Conservation (phyloP, 2,888 invertebrate species). For the Diadromus collaris region DNA sequence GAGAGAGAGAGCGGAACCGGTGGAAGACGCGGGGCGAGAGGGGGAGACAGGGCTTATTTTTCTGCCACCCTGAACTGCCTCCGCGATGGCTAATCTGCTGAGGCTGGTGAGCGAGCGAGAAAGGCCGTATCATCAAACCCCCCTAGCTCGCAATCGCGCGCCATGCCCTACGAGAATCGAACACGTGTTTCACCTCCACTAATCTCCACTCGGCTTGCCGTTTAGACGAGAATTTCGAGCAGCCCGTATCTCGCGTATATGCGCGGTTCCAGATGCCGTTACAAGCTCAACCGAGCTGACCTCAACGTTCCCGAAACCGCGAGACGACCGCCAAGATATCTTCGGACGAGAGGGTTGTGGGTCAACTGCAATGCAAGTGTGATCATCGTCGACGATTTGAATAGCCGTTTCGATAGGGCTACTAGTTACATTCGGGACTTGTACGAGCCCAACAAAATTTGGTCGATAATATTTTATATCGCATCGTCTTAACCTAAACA, state of each 20-base stretch:
- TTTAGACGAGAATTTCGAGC: constrained; percentile 47
- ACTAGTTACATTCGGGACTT: background rate
- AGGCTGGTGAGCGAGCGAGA: constrained; percentile 46
- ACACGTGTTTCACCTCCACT: constrained; percentile 79
- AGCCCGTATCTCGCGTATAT: constrained; percentile 51
- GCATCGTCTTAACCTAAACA: constrained; percentile 11
- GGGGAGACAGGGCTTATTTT: constrained; percentile 73
- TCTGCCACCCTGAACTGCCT: constrained; percentile 70
- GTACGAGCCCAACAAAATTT: background rate
- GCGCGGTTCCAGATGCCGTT: constrained; percentile 77
- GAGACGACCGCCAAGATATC: constrained; percentile 48
- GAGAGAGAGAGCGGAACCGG: constrained; percentile 2
- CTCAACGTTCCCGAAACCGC: constrained; percentile 68
- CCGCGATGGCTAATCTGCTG: constrained; percentile 51
- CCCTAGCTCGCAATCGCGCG: constrained; percentile 60
- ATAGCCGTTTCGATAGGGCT: constrained; percentile 15
- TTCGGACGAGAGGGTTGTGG: constrained; percentile 37
- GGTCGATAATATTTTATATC: constrained; percentile 1
- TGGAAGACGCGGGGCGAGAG: constrained; percentile 51
- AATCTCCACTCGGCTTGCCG: constrained; percentile 73
- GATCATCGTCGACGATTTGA: constrained; percentile 38
- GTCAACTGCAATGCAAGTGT: constrained; percentile 48
- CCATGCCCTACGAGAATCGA: constrained; percentile 71
- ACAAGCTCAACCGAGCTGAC: constrained; percentile 70
- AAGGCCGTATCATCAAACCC: constrained; percentile 46